Base-by-base conservation (phyloP, 2,888 invertebrate genomes). In the Erebia palarica region DNA sequence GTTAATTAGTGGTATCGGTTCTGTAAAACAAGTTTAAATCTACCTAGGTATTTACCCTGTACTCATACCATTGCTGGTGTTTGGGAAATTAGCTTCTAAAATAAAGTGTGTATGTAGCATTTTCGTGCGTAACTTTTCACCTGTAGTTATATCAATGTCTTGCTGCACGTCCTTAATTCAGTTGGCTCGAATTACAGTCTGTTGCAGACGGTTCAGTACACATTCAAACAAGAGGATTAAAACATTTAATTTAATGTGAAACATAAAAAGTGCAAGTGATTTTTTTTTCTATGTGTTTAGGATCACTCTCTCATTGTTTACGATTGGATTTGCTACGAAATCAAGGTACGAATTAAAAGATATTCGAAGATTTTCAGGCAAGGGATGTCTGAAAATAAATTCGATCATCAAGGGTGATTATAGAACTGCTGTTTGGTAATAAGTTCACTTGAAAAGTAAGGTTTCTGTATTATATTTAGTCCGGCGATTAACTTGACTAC, bases 1-100 rank as follows among this genome's bases (percentile, higher is more conserved):
- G 80, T 81, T 87, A 90, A 89, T 89, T 88, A 86, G 79, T 80
- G 81, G 84, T 89, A 90, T 90, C 89, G 83, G 85, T 84, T 85
- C 81, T 80, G 79, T 80, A 84, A 87, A 90, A 90, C 90, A 75
- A 81, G 88, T 90, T 89, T 85, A 78, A 78, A 81, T 80, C 81
- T 75, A 82, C 82, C 80, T 82, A n/a, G n/a, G n/a, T n/a, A 82
- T 70, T 72, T 75, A 59, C 36, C 36, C 36, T 36, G 64, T 67
- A 65, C 27, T 18, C 55, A 11, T 27, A 58, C 42, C 18, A 51
- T 49, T n/a, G 36, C 64, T 60, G 55, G 58, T 67, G 68, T 75
- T 77, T 70, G 60, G 80, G 36, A 86, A 84, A 84, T 69, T 80
- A 72, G 72, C 70, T 81, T 82, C 75, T 88, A 85, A 76, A 53